Base-by-base conservation (phyloP, 1,140 invertebrate genomes). In the Triops longicaudatus region DNA sequence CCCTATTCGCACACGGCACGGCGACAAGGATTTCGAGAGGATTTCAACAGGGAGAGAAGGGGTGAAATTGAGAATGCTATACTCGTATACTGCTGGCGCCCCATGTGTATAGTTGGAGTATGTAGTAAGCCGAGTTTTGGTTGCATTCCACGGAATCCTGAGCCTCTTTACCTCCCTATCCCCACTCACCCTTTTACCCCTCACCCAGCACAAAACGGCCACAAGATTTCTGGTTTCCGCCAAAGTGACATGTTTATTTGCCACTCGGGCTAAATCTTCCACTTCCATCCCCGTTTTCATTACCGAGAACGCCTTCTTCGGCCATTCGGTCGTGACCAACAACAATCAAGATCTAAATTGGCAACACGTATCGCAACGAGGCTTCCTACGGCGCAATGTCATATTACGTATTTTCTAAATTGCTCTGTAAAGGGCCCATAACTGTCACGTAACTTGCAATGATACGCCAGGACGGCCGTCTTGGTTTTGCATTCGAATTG, bases 221-320 rank as follows among this genome's bases (percentile, higher is more conserved):
- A 63, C 50, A 63, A 17, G 50, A 63, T 63, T 63, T 63, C 50
- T 63, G 50, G 50, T 63, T 63, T 63, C 50, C 50, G 50, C 50
- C n/a, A 63, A 63, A 63, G 50, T 63, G 50, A 63, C 50, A 63
- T 63, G 50, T 63, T 63, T 63, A 63, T 63, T 63, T 63, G 50
- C 50, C 50, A 63, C 50, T 63, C 50, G 50, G 50, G 50, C 14
- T 63, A 63, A 63, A 63, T 63, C 50, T 63, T 63, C 3, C 50
- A 63, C 50, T 63, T 63, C 50, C 50, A 63, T 22, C 50, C 50
- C 50, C 50, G 17, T 17, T 63, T 63, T 63, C 50, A 63, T 63
- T 63, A 63, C 50, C 22, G 10, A 22, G 17, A 17, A 17, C 50
- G 50, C 50, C 50, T 63, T 63, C 50, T 63, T 22, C 50, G 6